phyloP scores from a whole-genome alignment of 1,140 invertebrate species.

The Nasonia vitripennis region DNA sequence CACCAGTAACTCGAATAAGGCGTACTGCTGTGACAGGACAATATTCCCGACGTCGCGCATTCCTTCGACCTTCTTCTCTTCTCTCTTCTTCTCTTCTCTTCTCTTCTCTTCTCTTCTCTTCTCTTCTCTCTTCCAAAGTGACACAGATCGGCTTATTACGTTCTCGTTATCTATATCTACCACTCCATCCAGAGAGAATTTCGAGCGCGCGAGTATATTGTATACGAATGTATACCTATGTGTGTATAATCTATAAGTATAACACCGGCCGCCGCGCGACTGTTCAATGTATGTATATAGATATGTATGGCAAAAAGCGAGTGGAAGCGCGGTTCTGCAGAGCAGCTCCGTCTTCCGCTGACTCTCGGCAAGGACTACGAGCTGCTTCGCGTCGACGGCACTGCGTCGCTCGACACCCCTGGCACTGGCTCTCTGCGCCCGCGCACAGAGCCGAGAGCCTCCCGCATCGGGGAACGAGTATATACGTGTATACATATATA shows the following conservation, averaged over 20 bases:
- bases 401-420: conserved; percentile 70
- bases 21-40: conserved; percentile 97
- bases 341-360: conserved; percentile 29
- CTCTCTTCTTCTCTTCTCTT: conserved; percentile 57
- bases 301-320: no score
- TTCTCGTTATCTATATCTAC: no score
- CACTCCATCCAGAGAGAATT: no score
- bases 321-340: neutral
- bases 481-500: no score
- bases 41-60: conserved; percentile 83
- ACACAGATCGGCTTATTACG: neutral
- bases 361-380: conserved; percentile 25
- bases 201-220: no score
- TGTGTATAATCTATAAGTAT: no score
- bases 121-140: conserved; percentile 57
- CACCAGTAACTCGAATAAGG: conserved; percentile 85
- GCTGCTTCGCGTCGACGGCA: conserved; percentile 66
- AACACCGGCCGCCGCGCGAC: no score
- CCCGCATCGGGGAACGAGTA: conserved; percentile 44
- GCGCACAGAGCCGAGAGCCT: conserved; percentile 57
- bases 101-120: conserved; percentile 54
- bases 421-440: conserved; percentile 41
- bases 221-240: no score
- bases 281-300: neutral
- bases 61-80: neutral